Conservation (phyloP, 2,797 vertebrate species). For the Lerista edwardsae region DNA sequence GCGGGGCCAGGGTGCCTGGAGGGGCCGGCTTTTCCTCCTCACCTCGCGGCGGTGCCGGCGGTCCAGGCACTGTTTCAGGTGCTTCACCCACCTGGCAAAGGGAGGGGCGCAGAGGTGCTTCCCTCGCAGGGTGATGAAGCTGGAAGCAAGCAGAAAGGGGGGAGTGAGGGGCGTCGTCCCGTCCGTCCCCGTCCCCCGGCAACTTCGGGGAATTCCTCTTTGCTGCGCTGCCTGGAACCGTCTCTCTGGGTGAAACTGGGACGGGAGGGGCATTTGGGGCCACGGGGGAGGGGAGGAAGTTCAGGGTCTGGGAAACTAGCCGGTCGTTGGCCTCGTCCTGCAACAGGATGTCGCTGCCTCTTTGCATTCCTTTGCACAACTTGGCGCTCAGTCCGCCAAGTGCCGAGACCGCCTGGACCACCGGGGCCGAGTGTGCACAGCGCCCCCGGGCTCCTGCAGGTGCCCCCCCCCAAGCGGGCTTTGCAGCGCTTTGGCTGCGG, state of each 20-base stretch:
- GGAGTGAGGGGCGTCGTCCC: not conserved
- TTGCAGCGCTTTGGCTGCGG: not conserved
- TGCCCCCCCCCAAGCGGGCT: too few relatives aligned
- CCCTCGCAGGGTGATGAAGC: conserved; percentile 60
- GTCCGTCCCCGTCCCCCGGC: not conserved
- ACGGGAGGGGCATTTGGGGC: not conserved
- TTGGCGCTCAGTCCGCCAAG: not conserved
- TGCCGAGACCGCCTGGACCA: too few relatives aligned
- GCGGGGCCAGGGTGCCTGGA: not conserved
- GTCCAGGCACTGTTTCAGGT: conserved; percentile 50
- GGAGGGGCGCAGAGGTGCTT: conserved; percentile 57
- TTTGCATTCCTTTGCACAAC: not conserved
- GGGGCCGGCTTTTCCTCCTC: not conserved
- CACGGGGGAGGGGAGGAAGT: too few relatives aligned
- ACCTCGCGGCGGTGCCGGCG: not conserved
- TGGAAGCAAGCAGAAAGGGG: conserved; percentile 5
- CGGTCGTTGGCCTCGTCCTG: too few relatives aligned
- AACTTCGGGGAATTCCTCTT: not conserved
- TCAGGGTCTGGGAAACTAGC: too few relatives aligned
- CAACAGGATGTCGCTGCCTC: too few relatives aligned
- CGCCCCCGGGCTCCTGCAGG: not conserved
- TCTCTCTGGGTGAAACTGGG: not conserved
- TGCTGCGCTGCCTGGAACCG: not conserved
- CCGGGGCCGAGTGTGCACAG: not conserved
- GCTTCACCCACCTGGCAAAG: conserved; percentile 36